A percentile compares a stretch with the other conserved stretches of the same genome.
phyloP scores from a whole-genome alignment of 2,113 vertebrate genomes.

The Oncorhynchus nerka region DNA sequence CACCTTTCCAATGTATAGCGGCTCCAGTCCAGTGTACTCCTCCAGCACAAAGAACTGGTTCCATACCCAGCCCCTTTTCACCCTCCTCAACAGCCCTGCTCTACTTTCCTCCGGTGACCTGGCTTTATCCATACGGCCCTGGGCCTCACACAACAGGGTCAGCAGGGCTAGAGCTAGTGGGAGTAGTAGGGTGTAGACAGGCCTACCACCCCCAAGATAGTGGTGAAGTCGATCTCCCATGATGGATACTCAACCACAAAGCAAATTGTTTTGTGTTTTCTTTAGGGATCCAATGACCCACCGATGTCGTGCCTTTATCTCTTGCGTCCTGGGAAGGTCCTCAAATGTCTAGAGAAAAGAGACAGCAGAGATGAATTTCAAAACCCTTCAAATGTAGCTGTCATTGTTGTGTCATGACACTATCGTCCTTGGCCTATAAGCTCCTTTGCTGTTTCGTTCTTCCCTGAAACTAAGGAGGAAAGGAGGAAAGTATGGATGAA shows the following conservation, averaged over 20 bases:
- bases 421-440: neutral
- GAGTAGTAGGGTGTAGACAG: slow-evolving; percentile 27
- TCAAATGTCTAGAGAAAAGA: neutral
- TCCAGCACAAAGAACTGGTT: slow-evolving; percentile 98
- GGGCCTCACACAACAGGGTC: slow-evolving; percentile 42
- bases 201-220: too few species aligned
- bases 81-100: slow-evolving; percentile 70
- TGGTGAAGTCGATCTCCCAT: slow-evolving; percentile 44
- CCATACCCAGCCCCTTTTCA: slow-evolving; percentile 97
- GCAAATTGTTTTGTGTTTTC: neutral
- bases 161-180: slow-evolving; percentile 38
- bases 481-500: neutral
- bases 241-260: neutral
- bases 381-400: neutral
- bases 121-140: slow-evolving; percentile 36
- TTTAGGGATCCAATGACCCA: neutral
- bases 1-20: slow-evolving; percentile 96
- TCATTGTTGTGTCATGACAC: neutral
- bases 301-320: neutral
- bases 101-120: neutral
- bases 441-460: neutral
- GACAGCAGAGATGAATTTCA: slow-evolving; percentile 22
- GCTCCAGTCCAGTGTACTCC: slow-evolving; percentile 94
- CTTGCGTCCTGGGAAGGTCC: neutral
- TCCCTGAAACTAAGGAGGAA: too few species aligned